Evolutionary conservation across 2,888 invertebrate species (phyloP).

Genomic region (Caenorhabditis sulstoni): DNA sequence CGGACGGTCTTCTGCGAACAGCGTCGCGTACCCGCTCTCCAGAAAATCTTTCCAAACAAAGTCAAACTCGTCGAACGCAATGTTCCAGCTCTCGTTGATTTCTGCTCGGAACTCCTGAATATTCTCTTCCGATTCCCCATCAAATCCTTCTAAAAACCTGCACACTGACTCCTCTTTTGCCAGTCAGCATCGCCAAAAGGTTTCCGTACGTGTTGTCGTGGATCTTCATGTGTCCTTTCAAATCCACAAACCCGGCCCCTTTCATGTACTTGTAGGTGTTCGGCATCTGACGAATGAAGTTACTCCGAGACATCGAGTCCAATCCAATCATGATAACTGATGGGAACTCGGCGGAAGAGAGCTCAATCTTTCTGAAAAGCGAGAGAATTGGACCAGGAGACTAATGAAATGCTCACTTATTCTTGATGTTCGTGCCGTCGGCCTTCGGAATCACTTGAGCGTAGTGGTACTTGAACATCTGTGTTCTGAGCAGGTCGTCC

Average conservation of each 20-base stretch:
- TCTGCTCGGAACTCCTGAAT: constrained; percentile 67
- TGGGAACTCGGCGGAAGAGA: constrained; percentile 58
- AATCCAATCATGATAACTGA: constrained; percentile 81
- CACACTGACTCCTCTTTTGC: constrained; percentile 66
- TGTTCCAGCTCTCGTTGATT: constrained; percentile 69
- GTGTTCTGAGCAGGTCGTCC: constrained; percentile 16
- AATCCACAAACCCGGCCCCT: constrained; percentile 70
- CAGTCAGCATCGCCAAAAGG: constrained; percentile 80
- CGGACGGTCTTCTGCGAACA: constrained; percentile 81
- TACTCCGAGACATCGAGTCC: constrained; percentile 81
- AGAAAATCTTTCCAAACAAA: constrained; percentile 70
- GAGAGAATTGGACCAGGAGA: not conserved
- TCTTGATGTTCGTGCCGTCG: constrained; percentile 22
- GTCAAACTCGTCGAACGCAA: constrained; percentile 69
- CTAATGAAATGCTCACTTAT: constrained; percentile 29
- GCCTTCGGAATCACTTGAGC: constrained; percentile 47
- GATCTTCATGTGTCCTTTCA: constrained; percentile 80
- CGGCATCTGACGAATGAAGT: constrained; percentile 80
- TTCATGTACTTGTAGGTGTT: constrained; percentile 62
- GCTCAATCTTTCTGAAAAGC: constrained; percentile 30
- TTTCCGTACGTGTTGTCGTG: constrained; percentile 81
- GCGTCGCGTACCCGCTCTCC: constrained; percentile 79
- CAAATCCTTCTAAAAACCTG: not conserved
- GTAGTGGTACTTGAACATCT: constrained; percentile 55
- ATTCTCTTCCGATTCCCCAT: too few relatives aligned